These are phyloP conservation scores for Psittacula cyanocephala DNA, from an alignment of 2,113 vertebrate species.

Conservation along the genomic window DNA sequence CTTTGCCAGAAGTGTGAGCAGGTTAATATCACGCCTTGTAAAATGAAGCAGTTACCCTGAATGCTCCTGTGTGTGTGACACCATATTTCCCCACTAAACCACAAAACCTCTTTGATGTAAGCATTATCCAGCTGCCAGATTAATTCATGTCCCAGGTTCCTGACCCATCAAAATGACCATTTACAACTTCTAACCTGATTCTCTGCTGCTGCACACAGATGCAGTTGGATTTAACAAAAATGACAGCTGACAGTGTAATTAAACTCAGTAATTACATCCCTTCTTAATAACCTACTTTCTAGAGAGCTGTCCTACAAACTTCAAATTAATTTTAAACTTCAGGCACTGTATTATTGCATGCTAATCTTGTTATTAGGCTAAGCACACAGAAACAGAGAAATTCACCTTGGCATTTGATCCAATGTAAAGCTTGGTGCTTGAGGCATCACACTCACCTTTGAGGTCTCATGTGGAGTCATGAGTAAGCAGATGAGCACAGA, in stretches of 20 bases:
- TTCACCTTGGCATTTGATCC: neutral
- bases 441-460: neutral
- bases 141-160: neutral
- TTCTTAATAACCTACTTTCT: neutral
- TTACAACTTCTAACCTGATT: neutral
- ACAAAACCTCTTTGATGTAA: neutral
- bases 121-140: neutral
- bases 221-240: neutral
- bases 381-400: neutral
- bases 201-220: neutral
- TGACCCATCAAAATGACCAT: neutral
- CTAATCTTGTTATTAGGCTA: neutral
- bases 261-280: neutral
- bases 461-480: neutral
- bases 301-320: neutral
- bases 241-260: neutral
- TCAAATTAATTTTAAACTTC: neutral
- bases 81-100: neutral
- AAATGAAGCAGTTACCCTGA: neutral
- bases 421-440: neutral
- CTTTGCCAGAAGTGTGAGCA: neutral
- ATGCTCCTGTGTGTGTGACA: neutral
- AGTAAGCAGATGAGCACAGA: neutral
- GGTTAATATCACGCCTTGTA: neutral
- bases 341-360: neutral